Evolutionary conservation across 2,888 invertebrate species (phyloP).

Genomic region (Aspidiotus rigidus): DNA sequence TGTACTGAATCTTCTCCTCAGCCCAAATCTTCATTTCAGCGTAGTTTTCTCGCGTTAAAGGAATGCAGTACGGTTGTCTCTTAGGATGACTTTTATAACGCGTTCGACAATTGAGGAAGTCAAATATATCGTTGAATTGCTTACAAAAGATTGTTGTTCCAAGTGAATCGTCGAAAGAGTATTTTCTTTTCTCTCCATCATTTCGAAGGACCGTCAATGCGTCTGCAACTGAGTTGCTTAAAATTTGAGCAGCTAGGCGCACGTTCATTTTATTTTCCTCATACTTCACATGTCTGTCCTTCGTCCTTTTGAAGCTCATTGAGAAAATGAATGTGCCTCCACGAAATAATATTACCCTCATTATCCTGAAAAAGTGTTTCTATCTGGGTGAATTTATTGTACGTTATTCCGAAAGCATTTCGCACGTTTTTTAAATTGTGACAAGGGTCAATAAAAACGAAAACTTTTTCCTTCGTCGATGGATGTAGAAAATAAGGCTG

Average conservation of each 20-base stretch:
- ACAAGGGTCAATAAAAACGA: conserved; percentile 1
- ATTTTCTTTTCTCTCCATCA: background rate
- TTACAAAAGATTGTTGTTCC: conserved; percentile 14
- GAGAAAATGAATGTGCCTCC: conserved; percentile 10
- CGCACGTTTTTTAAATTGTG: conserved; percentile 9
- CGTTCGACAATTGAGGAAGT: conserved; percentile 14
- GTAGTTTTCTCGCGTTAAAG: background rate
- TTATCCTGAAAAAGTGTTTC: conserved; percentile 10
- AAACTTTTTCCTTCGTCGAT: background rate
- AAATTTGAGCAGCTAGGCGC: background rate
- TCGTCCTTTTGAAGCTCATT: conserved; percentile 6
- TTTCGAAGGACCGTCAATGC: background rate
- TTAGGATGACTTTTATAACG: conserved; percentile 2
- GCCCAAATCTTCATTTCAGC: background rate
- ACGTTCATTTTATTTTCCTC: conserved; percentile 27
- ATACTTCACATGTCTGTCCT: conserved; percentile 7
- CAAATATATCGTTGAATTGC: conserved; percentile 18
- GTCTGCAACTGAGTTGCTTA: background rate
- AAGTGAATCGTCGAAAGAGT: background rate
- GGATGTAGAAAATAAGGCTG: background rate
- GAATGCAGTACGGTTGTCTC: background rate
- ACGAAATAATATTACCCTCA: conserved; percentile 7
- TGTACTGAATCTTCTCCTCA: background rate
- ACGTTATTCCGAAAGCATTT: background rate
- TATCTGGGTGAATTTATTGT: background rate